Conservation (phyloP, 2,113 vertebrate species). For the Phylloscopus trochiloides region DNA sequence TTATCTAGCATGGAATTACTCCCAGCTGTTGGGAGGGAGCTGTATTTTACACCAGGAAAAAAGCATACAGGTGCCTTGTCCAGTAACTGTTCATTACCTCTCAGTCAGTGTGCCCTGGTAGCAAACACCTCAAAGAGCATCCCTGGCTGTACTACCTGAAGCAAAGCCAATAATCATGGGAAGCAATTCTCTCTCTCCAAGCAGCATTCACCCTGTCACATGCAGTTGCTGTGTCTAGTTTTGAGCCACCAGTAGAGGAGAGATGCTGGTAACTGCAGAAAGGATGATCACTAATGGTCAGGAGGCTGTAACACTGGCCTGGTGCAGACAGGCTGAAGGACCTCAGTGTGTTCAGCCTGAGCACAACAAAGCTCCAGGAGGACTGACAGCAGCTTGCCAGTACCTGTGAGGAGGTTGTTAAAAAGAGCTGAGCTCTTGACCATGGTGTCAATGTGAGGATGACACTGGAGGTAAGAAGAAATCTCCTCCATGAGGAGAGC, state of each 20-base stretch:
- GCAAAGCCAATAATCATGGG: not conserved
- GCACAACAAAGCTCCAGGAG: not conserved
- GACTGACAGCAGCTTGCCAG: not conserved
- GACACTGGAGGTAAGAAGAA: not conserved
- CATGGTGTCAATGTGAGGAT: fast-evolving
- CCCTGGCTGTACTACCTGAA: not conserved
- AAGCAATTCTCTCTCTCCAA: not conserved
- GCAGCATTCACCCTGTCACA: not conserved
- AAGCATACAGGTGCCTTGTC: not conserved
- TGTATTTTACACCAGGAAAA: not conserved
- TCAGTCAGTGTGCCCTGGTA: not conserved
- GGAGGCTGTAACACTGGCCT: not conserved
- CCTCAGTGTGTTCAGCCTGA: not conserved
- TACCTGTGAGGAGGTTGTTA: not conserved
- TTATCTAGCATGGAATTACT: too few species aligned
- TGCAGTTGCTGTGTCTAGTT: not conserved
- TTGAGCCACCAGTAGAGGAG: not conserved
- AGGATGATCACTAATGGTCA: not conserved
- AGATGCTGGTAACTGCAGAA: not conserved
- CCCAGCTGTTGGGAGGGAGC: not conserved
- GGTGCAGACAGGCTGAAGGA: not conserved
- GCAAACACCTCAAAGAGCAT: not conserved
- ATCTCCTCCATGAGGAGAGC: not conserved
- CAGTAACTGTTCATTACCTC: not conserved
- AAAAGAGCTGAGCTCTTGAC: not conserved